phyloP scores from a whole-genome alignment of 2,797 vertebrate species.

The Echeneis naucrates region DNA sequence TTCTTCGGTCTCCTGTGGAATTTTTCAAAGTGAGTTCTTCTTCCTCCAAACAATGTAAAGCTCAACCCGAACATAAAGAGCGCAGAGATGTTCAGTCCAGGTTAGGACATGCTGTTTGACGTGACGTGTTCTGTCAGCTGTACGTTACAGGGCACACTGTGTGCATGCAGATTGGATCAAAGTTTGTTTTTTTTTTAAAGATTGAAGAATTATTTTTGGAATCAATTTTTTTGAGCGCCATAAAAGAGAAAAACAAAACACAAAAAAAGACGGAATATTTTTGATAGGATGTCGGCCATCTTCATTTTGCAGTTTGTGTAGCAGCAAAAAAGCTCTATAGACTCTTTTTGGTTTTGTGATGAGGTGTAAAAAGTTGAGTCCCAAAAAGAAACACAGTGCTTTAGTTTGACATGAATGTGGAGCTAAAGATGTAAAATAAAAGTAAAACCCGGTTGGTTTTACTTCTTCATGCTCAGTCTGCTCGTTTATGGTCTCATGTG shows the following conservation, averaged over 20 bases:
- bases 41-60: not conserved
- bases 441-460: not conserved
- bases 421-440: conserved; percentile 17
- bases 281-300: conserved; percentile 74
- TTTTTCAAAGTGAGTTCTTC: not conserved
- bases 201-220: conserved; percentile 82
- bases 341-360: conserved; percentile 14
- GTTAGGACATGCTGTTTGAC: conserved; percentile 34
- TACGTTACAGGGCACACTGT: conserved; percentile 49
- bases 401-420: conserved; percentile 29
- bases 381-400: conserved; percentile 18
- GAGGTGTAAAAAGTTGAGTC: conserved; percentile 17
- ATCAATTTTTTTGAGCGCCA: conserved; percentile 39
- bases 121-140: no score
- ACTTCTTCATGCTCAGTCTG: no score
- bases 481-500: no score
- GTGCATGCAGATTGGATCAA: conserved; percentile 50
- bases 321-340: conserved; percentile 31
- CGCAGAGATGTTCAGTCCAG: not conserved
- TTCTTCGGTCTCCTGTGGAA: not conserved
- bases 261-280: conserved; percentile 76
- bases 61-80: not conserved
- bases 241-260: no score
- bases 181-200: conserved; percentile 40
- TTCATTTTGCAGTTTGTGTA: conserved; percentile 56